A percentile compares a stretch with the other conserved stretches of the same genome.
These are phyloP conservation scores for Tetanocera ferruginea DNA, from an alignment of 2,888 invertebrate species.

Conservation along the genomic window DNA sequence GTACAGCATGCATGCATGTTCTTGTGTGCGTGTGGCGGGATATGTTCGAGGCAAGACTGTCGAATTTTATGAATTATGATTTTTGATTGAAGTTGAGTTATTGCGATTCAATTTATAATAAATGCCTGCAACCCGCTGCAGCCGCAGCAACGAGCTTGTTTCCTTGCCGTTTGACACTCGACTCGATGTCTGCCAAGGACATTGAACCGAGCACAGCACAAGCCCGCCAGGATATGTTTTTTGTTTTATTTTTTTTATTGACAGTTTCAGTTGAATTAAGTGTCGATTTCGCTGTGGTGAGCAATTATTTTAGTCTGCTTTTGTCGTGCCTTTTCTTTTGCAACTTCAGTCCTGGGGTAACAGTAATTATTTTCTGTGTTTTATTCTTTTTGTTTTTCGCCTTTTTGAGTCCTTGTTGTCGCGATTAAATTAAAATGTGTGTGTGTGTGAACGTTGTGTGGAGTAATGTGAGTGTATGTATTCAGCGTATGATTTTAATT, in stretches of 20 bases:
- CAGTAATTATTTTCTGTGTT: conserved; percentile 59
- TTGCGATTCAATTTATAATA: conserved; percentile 66
- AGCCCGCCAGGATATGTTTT: conserved; percentile 44
- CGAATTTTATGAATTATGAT: conserved; percentile 67
- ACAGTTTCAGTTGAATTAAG: conserved; percentile 63
- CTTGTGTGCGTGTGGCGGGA: conserved; percentile 32
- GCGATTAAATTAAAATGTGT: conserved; percentile 12
- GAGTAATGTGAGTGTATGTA: not conserved
- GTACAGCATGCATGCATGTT: conserved; percentile 40
- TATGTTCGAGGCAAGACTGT: conserved; percentile 49
- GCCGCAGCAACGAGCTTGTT: conserved; percentile 40
- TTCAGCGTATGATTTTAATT: conserved; percentile 28
- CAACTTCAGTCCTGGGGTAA: conserved; percentile 42
- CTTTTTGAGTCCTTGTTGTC: conserved; percentile 1
- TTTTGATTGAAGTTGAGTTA: conserved; percentile 70
- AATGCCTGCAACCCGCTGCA: conserved; percentile 52
- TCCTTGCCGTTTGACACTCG: conserved; percentile 22
- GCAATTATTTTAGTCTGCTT: conserved; percentile 57
- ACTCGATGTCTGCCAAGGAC: conserved; percentile 57
- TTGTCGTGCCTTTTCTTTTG: conserved; percentile 48
- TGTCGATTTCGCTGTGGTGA: conserved; percentile 51
- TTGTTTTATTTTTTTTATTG: conserved; percentile 55
- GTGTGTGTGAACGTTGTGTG: not conserved
- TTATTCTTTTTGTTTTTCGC: conserved; percentile 40
- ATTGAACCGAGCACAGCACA: conserved; percentile 59